phyloP scores from a whole-genome alignment of 37 sponge, comb jelly and placozoan genomes.

The Beroe ovata region DNA sequence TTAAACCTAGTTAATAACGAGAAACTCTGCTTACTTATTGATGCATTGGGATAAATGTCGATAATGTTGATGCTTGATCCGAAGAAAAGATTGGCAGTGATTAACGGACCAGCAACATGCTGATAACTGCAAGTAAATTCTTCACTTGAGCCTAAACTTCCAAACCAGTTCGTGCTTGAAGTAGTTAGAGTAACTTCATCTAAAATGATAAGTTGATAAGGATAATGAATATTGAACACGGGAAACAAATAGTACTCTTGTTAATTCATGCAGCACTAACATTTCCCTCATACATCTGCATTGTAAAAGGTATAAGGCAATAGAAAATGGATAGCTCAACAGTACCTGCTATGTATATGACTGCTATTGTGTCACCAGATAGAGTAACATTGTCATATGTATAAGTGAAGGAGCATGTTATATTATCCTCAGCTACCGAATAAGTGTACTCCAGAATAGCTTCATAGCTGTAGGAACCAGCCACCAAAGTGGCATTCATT shows the following conservation, averaged over 20 bases:
- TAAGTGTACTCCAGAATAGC: neutral
- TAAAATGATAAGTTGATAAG: neutral
- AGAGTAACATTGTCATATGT: neutral
- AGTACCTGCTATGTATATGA: neutral
- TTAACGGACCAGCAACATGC: neutral
- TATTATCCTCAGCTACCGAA: neutral
- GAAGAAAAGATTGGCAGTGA: neutral
- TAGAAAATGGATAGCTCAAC: no score
- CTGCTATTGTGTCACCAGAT: neutral
- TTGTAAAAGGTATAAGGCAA: no score
- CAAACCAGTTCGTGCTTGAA: neutral
- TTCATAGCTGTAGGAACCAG: neutral
- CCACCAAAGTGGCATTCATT: neutral
- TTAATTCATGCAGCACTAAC: no score
- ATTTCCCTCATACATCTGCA: no score
- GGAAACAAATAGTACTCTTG: no score
- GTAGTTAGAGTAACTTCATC: neutral
- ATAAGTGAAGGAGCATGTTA: conserved; percentile 14
- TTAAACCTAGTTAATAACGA: no score
- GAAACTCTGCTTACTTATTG: no score
- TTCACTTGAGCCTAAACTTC: neutral
- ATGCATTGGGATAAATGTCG: neutral
- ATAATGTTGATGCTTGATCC: neutral
- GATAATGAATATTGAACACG: no score
- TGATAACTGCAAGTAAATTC: conserved; percentile 9